These are phyloP conservation scores for Phalanger gymnotis DNA, from an alignment of 2,797 vertebrate species.

Conservation along the genomic window DNA sequence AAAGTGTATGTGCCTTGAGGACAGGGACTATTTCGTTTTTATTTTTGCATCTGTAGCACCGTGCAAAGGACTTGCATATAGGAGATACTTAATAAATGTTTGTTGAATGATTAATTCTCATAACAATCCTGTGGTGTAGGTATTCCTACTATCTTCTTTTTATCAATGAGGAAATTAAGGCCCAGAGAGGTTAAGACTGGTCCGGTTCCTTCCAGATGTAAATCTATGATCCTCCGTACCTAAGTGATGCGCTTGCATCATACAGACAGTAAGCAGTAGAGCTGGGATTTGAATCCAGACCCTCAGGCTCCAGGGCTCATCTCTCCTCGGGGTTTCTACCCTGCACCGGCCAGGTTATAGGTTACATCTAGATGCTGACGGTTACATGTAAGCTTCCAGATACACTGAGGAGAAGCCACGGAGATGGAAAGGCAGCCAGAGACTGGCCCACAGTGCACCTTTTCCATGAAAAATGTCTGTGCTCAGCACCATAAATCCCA, in stretches of 20 bases:
- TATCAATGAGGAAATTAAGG: background rate
- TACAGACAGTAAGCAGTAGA: background rate
- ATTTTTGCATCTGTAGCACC: background rate
- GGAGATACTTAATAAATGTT: background rate
- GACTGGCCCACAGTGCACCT: constrained; percentile 67
- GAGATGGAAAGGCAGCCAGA: background rate
- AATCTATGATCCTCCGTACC: background rate
- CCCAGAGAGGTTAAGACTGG: background rate
- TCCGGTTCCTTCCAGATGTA: background rate
- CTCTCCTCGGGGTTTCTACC: background rate
- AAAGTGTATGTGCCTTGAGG: background rate
- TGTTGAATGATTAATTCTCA: background rate
- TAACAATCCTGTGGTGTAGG: background rate
- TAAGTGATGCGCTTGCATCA: background rate
- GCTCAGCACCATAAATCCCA: constrained; percentile 81
- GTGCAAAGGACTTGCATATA: background rate
- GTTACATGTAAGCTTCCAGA: background rate
- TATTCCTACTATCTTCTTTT: background rate
- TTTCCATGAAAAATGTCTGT: constrained; percentile 78
- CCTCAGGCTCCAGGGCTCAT: background rate
- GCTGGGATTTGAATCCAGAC: background rate
- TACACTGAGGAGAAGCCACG: constrained; percentile 31
- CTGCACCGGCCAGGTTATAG: background rate
- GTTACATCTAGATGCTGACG: background rate
- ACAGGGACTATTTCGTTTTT: background rate